phyloP scores from a whole-genome alignment of 2,888 invertebrate genomes.

The Synanthedon vespiformis region DNA sequence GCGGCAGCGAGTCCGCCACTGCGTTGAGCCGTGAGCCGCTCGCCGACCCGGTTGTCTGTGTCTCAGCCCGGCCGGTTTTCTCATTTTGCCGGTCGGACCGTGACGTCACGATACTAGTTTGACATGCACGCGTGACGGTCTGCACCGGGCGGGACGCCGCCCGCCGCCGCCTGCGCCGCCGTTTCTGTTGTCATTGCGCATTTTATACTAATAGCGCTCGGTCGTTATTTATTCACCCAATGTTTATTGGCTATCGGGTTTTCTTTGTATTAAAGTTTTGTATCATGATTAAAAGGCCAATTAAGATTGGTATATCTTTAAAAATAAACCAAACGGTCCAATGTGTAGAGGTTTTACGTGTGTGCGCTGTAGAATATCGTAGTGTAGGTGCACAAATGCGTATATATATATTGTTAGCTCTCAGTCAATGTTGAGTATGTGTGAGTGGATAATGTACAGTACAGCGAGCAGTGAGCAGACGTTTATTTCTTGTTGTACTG shows the following conservation, averaged over 20 bases:
- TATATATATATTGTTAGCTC: slow-evolving; percentile 11
- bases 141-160: slow-evolving; percentile 59
- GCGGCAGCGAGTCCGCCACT: slow-evolving; percentile 64
- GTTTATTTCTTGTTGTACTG: slow-evolving; percentile 31
- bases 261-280: too few species aligned
- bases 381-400: slow-evolving; percentile 13
- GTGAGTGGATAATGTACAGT: slow-evolving; percentile 39
- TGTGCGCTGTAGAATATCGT: slow-evolving; percentile 15
- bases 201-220: too few species aligned
- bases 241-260: too few species aligned
- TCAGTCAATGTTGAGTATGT: slow-evolving; percentile 13
- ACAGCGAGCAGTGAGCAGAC: not conserved
- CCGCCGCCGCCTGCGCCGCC: slow-evolving; percentile 42
- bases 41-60: slow-evolving; percentile 40
- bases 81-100: slow-evolving; percentile 62
- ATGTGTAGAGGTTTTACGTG: slow-evolving; percentile 5
- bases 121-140: slow-evolving; percentile 62
- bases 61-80: slow-evolving; percentile 62
- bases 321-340: not conserved
- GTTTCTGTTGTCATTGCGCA: slow-evolving; percentile 7
- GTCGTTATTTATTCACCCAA: too few species aligned
- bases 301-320: not conserved
- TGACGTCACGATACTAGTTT: slow-evolving; percentile 69
- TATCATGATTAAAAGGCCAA: not conserved
- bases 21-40: slow-evolving; percentile 39